Evolutionary conservation across 2,113 vertebrate genomes (phyloP).

Genomic region (Montifringilla adamsi): DNA sequence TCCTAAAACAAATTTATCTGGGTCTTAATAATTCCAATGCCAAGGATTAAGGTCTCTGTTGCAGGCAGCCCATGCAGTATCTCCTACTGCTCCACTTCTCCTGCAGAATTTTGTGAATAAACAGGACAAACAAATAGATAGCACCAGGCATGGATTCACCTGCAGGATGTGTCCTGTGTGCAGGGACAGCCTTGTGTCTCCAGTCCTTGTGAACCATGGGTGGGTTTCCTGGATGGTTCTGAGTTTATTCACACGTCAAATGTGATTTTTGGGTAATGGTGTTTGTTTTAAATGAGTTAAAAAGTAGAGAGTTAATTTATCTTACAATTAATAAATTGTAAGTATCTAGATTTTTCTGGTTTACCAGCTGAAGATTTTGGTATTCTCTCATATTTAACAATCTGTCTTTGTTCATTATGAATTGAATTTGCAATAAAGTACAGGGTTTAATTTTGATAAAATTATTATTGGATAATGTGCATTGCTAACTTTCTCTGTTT

Average conservation of each 20-base stretch:
- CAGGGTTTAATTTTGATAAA: not conserved
- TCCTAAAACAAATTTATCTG: not conserved
- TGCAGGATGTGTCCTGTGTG: not conserved
- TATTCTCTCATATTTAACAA: not conserved
- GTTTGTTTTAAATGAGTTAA: not conserved
- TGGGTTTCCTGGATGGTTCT: not conserved
- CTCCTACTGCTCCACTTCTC: not conserved
- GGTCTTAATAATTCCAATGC: not conserved
- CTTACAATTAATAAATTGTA: not conserved
- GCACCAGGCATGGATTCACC: not conserved
- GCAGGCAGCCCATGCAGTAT: not conserved
- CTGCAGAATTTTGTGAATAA: not conserved
- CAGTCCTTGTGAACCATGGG: rapidly evolving
- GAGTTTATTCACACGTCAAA: not conserved
- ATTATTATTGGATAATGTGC: not conserved
- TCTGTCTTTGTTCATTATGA: not conserved
- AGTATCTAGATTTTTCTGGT: not conserved
- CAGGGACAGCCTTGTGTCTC: not conserved
- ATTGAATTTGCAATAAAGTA: not conserved
- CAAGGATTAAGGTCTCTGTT: not conserved
- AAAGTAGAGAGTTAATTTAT: not conserved
- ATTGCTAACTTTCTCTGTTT: not conserved
- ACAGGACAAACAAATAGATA: not conserved
- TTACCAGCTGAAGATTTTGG: not conserved
- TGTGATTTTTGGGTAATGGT: not conserved